Percentiles rank a stretch among this genome's conserved stretches.
These are phyloP conservation scores for Paratilapia polleni DNA, from an alignment of 2,113 vertebrate species.

Conservation along the genomic window DNA sequence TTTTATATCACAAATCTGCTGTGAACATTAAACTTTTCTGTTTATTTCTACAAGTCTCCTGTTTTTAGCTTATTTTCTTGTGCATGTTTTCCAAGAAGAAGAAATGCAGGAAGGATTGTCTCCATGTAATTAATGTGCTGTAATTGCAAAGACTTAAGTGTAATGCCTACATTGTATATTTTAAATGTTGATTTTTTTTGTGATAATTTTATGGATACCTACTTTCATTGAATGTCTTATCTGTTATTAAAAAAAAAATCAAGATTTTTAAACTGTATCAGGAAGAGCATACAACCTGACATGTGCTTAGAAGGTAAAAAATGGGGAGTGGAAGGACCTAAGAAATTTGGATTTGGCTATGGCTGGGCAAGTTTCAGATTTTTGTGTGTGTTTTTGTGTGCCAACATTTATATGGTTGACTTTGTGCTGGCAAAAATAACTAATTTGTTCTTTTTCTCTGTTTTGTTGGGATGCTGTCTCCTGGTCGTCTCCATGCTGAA, in stretches of 20 bases:
- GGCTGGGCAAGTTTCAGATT: background rate
- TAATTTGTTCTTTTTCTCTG: background rate
- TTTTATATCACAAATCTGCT: background rate
- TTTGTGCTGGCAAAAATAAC: background rate
- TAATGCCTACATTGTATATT: too few relatives aligned
- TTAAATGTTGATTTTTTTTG: too few relatives aligned
- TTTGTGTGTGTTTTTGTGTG: rapidly evolving
- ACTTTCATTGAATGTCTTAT: too few relatives aligned
- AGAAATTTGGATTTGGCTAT: background rate
- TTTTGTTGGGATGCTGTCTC: background rate
- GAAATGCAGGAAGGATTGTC: too few relatives aligned
- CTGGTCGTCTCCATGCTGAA: background rate
- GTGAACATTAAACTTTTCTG: background rate
- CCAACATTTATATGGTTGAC: background rate
- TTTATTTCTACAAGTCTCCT: too few relatives aligned
- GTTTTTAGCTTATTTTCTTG: too few relatives aligned
- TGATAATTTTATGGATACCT: too few relatives aligned
- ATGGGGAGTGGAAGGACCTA: background rate
- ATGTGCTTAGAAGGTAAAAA: background rate
- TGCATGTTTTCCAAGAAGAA: too few relatives aligned
- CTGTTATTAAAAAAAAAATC: too few relatives aligned
- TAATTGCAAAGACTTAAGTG: too few relatives aligned
- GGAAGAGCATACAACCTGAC: background rate
- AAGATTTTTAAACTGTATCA: background rate
- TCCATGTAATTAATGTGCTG: too few relatives aligned